These are phyloP conservation scores for Neuroscelio doddi DNA, from an alignment of 2,888 invertebrate genomes.

Conservation along the genomic window DNA sequence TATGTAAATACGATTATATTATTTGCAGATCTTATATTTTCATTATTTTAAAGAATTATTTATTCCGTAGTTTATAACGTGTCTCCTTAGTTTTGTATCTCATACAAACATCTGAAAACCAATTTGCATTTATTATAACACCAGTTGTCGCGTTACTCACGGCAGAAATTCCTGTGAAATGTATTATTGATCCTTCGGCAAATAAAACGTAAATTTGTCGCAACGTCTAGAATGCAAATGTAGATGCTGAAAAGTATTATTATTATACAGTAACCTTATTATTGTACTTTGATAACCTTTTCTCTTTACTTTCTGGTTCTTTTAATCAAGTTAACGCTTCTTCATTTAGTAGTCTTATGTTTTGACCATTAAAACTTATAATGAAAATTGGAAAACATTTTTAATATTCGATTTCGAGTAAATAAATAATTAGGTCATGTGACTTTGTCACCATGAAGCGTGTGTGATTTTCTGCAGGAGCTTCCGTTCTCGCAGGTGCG, in stretches of 20 bases:
- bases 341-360: no score
- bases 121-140: constrained; percentile 1
- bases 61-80: background rate
- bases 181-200: background rate
- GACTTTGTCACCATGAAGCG: constrained; percentile 46
- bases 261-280: no score
- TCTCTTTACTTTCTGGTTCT: no score
- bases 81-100: background rate
- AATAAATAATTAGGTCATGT: constrained; percentile 11
- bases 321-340: no score
- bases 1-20: no score
- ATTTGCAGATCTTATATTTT: no score
- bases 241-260: no score
- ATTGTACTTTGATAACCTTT: no score
- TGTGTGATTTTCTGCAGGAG: constrained; percentile 48
- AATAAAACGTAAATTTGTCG: no score
- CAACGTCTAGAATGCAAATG: background rate
- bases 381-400: background rate
- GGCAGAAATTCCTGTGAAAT: background rate
- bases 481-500: constrained; percentile 58
- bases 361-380: background rate
- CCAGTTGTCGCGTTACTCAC: background rate
- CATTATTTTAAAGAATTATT: no score
- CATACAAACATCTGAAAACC: background rate
- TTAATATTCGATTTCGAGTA: background rate